Evolutionary conservation across 2,797 vertebrate genomes (phyloP).

Genomic region (Pipistrellus kuhlii): DNA sequence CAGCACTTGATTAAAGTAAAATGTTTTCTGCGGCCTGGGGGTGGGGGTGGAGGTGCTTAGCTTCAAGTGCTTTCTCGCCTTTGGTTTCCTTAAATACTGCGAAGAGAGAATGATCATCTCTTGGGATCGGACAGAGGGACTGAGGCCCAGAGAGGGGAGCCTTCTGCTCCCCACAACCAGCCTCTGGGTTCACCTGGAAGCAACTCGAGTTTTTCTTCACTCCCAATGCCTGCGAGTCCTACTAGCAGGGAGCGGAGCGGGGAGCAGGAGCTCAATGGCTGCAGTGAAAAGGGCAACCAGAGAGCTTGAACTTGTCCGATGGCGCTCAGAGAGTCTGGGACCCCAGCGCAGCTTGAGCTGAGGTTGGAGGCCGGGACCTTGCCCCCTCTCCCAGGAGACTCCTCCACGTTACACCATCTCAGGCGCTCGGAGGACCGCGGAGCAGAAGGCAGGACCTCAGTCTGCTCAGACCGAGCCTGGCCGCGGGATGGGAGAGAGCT

Average conservation of each 20-base stretch:
- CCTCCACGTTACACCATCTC: neutral
- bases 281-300: accelerated
- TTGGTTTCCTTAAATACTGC: neutral
- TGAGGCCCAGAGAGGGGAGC: neutral
- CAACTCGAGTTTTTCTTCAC: no score
- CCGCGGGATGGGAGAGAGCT: accelerated
- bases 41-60: neutral
- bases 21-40: neutral
- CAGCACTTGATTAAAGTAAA: neutral
- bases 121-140: accelerated
- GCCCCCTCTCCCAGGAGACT: neutral
- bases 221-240: neutral
- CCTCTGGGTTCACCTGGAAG: accelerated
- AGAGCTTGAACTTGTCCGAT: accelerated
- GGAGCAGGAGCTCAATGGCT: neutral
- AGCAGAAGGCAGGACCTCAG: no score
- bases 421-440: accelerated
- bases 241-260: accelerated
- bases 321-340: no score
- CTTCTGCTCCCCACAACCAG: no score
- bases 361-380: accelerated
- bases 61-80: neutral
- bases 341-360: neutral
- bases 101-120: neutral
- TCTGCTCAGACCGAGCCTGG: accelerated